Evolutionary conservation across 2,113 vertebrate species (phyloP).

Genomic region (Vireo altiloquus): DNA sequence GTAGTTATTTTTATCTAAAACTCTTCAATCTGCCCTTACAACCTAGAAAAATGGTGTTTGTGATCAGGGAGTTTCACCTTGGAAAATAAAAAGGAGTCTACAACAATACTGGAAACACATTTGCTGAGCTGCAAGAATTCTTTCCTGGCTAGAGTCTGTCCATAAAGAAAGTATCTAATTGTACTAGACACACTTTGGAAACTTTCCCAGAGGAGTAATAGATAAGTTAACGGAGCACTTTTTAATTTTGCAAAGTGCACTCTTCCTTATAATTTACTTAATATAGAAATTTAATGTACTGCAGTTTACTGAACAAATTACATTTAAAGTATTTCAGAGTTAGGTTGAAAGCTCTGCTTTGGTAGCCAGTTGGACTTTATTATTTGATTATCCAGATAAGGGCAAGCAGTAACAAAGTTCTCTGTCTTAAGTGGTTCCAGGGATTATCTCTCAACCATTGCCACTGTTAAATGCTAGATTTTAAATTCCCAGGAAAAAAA

Average conservation of each 20-base stretch:
- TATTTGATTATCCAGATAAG: constrained; percentile 79
- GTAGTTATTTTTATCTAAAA: constrained; percentile 42
- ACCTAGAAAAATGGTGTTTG: neutral
- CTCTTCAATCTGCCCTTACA: constrained; percentile 16
- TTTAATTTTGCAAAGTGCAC: constrained; percentile 82
- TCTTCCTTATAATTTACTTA: constrained; percentile 82
- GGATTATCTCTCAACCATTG: constrained; percentile 71
- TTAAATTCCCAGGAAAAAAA: constrained; percentile 42
- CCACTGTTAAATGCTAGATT: constrained; percentile 65
- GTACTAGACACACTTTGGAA: constrained; percentile 69
- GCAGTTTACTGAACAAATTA: constrained; percentile 80
- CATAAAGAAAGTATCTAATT: constrained; percentile 72
- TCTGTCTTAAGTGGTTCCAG: constrained; percentile 69
- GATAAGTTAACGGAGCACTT: constrained; percentile 77
- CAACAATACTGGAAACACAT: constrained; percentile 25
- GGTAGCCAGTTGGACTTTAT: constrained; percentile 73
- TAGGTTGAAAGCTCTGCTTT: constrained; percentile 71
- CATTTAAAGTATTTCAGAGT: constrained; percentile 77
- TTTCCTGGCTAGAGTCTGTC: constrained; percentile 33
- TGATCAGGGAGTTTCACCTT: constrained; percentile 42
- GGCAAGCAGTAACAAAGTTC: constrained; percentile 68
- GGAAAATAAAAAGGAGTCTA: constrained; percentile 1
- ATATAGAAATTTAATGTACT: constrained; percentile 80
- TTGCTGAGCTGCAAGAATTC: constrained; percentile 56
- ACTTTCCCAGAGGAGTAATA: constrained; percentile 77